Evolutionary conservation across 2,113 vertebrate genomes (phyloP).

Genomic region (Anoplopoma fimbria): DNA sequence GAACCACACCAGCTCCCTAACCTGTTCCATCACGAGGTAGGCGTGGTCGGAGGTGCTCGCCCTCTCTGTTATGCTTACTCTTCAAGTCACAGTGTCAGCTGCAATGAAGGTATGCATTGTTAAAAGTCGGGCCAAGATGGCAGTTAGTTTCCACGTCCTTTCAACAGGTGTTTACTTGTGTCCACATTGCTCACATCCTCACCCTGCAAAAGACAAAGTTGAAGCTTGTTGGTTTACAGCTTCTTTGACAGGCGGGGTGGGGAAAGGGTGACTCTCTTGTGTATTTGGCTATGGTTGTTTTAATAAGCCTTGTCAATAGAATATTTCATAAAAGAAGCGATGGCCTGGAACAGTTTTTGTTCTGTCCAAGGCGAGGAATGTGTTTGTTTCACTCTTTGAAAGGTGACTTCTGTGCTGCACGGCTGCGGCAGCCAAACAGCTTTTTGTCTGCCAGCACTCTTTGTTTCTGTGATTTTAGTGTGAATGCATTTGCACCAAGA

Average conservation of each 20-base stretch:
- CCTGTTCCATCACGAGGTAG: slow-evolving; percentile 77
- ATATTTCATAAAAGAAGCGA: slow-evolving; percentile 82
- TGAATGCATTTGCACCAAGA: slow-evolving; percentile 56
- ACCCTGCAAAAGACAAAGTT: slow-evolving; percentile 61
- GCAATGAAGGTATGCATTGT: slow-evolving; percentile 82
- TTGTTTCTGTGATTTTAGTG: slow-evolving; percentile 77
- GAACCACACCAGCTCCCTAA: slow-evolving; percentile 71
- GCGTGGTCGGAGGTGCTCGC: slow-evolving; percentile 47
- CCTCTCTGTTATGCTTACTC: slow-evolving; percentile 58
- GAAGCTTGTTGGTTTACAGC: slow-evolving; percentile 63
- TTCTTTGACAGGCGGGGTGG: slow-evolving; percentile 65
- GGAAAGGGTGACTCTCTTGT: slow-evolving; percentile 61
- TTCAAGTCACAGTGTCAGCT: slow-evolving; percentile 59
- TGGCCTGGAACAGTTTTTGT: slow-evolving; percentile 82
- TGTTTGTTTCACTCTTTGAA: slow-evolving; percentile 73
- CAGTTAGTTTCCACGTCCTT: slow-evolving; percentile 80
- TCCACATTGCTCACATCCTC: slow-evolving; percentile 74
- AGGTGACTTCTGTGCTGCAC: slow-evolving; percentile 76
- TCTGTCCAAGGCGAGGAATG: slow-evolving; percentile 79
- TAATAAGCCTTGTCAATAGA: slow-evolving; percentile 77
- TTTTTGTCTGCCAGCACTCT: slow-evolving; percentile 80
- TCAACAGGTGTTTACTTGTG: slow-evolving; percentile 81
- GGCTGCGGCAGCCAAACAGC: slow-evolving; percentile 67
- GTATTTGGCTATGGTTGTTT: slow-evolving; percentile 78
- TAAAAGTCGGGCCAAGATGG: slow-evolving; percentile 67